phyloP scores from a whole-genome alignment of 1,140 invertebrate species.

The Thaumetopoea pityocampa region DNA sequence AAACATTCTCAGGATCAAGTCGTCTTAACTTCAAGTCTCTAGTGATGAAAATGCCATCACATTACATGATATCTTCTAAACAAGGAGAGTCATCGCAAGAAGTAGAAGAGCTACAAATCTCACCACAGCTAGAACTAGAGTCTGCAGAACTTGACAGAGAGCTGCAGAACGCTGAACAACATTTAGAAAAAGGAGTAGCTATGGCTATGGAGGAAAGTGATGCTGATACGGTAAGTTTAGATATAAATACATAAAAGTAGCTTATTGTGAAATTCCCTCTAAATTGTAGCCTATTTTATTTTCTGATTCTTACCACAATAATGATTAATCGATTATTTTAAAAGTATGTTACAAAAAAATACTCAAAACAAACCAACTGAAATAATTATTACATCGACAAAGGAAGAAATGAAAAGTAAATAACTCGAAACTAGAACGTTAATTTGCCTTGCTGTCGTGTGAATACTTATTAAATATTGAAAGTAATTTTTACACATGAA shows the following conservation, averaged over 20 bases:
- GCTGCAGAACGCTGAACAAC: slow-evolving; percentile 46
- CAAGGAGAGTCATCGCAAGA: slow-evolving; percentile 25
- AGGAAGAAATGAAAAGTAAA: too few relatives aligned
- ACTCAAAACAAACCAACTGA: too few relatives aligned
- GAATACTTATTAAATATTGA: too few relatives aligned
- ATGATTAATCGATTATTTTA: too few relatives aligned
- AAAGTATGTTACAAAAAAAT: too few relatives aligned
- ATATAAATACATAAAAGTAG: slow-evolving; percentile 1
- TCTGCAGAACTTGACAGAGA: slow-evolving; percentile 44
- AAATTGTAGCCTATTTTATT: not conserved
- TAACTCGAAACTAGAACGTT: too few relatives aligned
- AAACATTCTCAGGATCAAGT: slow-evolving; percentile 27
- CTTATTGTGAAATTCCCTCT: not conserved
- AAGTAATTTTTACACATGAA: too few relatives aligned
- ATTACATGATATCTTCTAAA: slow-evolving; percentile 25
- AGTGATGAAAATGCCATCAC: slow-evolving; percentile 47
- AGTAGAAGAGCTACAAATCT: slow-evolving; percentile 49
- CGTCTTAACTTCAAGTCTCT: slow-evolving; percentile 51
- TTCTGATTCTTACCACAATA: too few relatives aligned
- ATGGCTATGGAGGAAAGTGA: slow-evolving; percentile 62
- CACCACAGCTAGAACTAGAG: slow-evolving; percentile 56
- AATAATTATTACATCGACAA: too few relatives aligned
- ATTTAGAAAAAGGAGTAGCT: slow-evolving; percentile 46
- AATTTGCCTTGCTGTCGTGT: too few relatives aligned
- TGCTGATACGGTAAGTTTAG: slow-evolving; percentile 51